These are phyloP conservation scores for Cyprinodon variegatus DNA, from an alignment of 2,113 vertebrate species.

Conservation along the genomic window DNA sequence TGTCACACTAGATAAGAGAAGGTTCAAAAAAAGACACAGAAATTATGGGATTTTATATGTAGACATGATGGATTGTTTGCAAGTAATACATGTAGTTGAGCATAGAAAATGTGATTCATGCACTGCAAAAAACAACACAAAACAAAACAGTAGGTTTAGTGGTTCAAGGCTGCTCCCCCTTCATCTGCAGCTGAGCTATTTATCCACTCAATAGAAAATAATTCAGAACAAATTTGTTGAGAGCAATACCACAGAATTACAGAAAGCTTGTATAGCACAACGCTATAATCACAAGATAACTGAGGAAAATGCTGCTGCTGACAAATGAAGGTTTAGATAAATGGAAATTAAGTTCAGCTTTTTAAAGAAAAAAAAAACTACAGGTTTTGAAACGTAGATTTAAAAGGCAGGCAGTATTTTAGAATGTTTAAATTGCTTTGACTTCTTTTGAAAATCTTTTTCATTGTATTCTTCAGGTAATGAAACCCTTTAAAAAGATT, in stretches of 20 bases:
- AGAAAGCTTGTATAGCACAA: neutral
- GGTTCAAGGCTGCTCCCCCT: neutral
- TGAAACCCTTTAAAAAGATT: too few relatives aligned
- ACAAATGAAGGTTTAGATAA: neutral
- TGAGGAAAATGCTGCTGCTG: neutral
- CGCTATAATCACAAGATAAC: neutral
- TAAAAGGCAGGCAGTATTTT: too few relatives aligned
- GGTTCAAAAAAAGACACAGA: neutral
- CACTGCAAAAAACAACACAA: neutral
- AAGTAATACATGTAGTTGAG: neutral
- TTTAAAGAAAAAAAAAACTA: neutral
- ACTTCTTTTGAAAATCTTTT: neutral
- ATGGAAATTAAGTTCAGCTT: neutral
- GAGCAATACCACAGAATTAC: neutral
- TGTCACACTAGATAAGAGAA: conserved; percentile 84
- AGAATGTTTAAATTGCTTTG: neutral
- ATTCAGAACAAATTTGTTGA: neutral
- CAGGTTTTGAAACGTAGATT: neutral
- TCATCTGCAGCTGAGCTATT: neutral
- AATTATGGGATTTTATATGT: neutral
- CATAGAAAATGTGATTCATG: conserved; percentile 1
- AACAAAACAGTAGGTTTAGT: neutral
- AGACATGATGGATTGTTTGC: neutral
- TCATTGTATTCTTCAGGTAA: too few relatives aligned
- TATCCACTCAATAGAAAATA: neutral